phyloP scores from a whole-genome alignment of 2,113 vertebrate species.

The Vulpes vulpes region DNA sequence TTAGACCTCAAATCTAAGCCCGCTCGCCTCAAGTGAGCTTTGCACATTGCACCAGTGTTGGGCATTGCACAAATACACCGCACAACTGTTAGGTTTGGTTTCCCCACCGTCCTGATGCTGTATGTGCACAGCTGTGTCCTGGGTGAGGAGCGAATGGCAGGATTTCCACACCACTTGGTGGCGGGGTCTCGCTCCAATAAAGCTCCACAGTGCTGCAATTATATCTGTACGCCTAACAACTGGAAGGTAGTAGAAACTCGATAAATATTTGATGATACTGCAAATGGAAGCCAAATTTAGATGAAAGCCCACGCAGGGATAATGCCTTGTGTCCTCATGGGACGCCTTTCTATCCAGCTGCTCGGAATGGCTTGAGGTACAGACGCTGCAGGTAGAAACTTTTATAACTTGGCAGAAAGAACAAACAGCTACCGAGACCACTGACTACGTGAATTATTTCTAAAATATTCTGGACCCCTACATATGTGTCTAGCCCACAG shows the following conservation, averaged over 20 bases:
- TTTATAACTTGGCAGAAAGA: background rate
- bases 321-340: background rate
- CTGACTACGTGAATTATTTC: accelerated
- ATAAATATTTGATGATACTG: background rate
- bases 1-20: background rate
- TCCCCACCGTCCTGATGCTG: accelerated
- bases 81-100: accelerated
- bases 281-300: background rate
- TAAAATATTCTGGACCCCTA: background rate
- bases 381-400: background rate
- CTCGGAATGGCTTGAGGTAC: background rate
- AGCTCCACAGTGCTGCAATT: accelerated
- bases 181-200: accelerated
- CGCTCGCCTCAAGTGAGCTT: background rate
- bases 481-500: background rate
- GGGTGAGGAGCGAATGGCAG: accelerated
- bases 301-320: accelerated
- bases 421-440: too few species aligned
- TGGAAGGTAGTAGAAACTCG: background rate
- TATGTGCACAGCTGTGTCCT: accelerated
- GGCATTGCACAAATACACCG: accelerated
- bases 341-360: background rate
- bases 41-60: accelerated
- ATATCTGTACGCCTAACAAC: background rate
- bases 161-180: accelerated